phyloP scores from a whole-genome alignment of 2,888 invertebrate species.

The Rhagonycha fulva region DNA sequence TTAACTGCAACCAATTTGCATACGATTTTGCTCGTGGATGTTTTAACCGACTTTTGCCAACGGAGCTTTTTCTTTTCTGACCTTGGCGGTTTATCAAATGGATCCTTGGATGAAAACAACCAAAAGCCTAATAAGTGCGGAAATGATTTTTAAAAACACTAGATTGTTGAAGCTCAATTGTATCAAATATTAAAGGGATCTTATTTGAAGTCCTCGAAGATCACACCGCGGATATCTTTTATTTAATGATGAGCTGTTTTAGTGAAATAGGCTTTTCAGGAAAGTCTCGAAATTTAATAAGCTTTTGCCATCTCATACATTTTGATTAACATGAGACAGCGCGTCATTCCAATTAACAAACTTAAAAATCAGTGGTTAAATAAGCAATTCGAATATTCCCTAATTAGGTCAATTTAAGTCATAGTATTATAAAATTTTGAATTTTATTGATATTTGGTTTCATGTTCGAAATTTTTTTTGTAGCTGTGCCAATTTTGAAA shows the following conservation, averaged over 20 bases:
- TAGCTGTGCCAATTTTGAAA: background rate
- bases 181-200: too few species aligned
- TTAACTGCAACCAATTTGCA: conserved; percentile 15
- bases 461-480: background rate
- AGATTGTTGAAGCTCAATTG: too few species aligned
- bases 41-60: conserved; percentile 4
- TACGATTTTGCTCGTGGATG: conserved; percentile 6
- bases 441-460: background rate
- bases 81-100: background rate
- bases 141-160: background rate
- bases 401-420: background rate
- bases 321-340: background rate
- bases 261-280: background rate
- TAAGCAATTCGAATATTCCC: too few species aligned
- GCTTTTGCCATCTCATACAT: background rate
- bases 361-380: background rate
- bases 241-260: background rate
- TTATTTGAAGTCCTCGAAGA: too few species aligned
- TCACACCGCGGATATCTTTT: background rate
- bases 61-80: background rate
- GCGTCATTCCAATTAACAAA: background rate
- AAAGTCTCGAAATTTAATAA: background rate
- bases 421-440: background rate
- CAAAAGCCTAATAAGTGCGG: too few species aligned
- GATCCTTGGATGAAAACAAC: too few species aligned